Evolutionary conservation across 2,888 invertebrate genomes (phyloP), one percentile per base, ranked within the genome.

Genomic region (Macroteleia sp.): DNA sequence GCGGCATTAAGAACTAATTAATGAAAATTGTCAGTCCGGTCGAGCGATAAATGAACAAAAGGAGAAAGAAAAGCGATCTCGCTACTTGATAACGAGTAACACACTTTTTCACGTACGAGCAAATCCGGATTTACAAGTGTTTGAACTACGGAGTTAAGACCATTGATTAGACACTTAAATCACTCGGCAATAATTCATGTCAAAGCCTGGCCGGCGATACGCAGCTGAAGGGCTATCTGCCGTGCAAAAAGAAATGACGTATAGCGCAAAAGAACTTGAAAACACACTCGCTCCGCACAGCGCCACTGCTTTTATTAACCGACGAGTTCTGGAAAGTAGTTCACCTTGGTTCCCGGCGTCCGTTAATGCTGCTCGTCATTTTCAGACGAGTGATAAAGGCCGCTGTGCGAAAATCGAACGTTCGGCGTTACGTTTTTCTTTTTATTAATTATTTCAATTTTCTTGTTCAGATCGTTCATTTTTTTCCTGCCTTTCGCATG

Each of bases 161-260:
- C 75, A 75, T 61, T 67, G 75, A 75, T 67, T 67, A 56, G 75
- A 59, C 64, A 52, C 64, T 73, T 73, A 52, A 66, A 73, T 57
- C 50, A 36, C 50, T 42, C 52, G 73, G 66, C 34, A 66, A 73
- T 64, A 67, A 66, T 74, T 66, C 66, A 61, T 20, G 67, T 67
- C 66, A 62, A 62, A 67, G 39, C 22, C 42, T 32, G 39, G 20
- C 16, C n/a, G n/a, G n/a, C n/a, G n/a, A n/a, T n/a, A n/a, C n/a
- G n/a, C 42, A 16, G 30, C 62, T 50, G 48, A 28, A 32, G 39
- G 44, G 54, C 48, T 12, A 5, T 52, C n/a, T 14, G 54, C 36
- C 34, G 30, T 41, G 74, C 61, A 67, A 69, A 76, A 76, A 69
- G 69, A 69, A 76, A 69, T 57, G 61, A 76, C 69, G 50, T 41